Evolutionary conservation across 2,797 vertebrate species (phyloP).

Genomic region (Enteromius viviparus): DNA sequence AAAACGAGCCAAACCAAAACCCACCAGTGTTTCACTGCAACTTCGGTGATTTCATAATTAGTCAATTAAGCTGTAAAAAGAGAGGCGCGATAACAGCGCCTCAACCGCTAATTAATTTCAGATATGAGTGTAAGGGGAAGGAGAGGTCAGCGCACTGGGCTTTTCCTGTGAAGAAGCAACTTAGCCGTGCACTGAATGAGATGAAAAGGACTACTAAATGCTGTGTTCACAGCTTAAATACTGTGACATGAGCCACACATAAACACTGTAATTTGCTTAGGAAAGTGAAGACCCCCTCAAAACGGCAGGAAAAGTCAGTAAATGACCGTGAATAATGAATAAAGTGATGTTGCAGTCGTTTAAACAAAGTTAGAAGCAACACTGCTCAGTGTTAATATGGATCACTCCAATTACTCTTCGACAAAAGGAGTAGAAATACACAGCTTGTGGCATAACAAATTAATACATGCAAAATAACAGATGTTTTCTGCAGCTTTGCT

Average conservation of each 20-base stretch:
- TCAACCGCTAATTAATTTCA: conserved; percentile 49
- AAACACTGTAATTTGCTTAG: conserved; percentile 31
- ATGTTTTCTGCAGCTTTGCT: conserved; percentile 7
- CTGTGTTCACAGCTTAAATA: conserved; percentile 12
- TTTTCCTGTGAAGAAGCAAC: conserved; percentile 28
- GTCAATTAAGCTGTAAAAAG: conserved; percentile 53
- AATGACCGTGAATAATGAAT: conserved; percentile 8
- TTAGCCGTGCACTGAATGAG: conserved; percentile 7
- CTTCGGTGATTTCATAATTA: conserved; percentile 52
- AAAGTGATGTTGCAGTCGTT: neutral
- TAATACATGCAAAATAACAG: neutral
- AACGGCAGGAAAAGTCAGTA: neutral
- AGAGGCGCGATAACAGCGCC: conserved; percentile 7
- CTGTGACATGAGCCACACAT: conserved; percentile 13
- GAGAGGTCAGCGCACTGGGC: conserved; percentile 17
- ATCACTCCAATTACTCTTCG: conserved; percentile 23
- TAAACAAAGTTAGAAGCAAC: conserved; percentile 27
- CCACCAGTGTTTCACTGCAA: conserved; percentile 17
- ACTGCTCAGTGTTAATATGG: conserved; percentile 9
- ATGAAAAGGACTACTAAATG: conserved; percentile 5
- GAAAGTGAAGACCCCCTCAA: neutral
- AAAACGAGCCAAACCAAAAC: conserved; percentile 12
- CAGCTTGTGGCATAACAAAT: conserved; percentile 15
- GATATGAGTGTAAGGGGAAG: conserved; percentile 26
- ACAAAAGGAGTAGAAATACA: neutral